These are phyloP conservation scores for Schrankia costaestrigalis DNA, from an alignment of 2,888 invertebrate species.

Conservation along the genomic window DNA sequence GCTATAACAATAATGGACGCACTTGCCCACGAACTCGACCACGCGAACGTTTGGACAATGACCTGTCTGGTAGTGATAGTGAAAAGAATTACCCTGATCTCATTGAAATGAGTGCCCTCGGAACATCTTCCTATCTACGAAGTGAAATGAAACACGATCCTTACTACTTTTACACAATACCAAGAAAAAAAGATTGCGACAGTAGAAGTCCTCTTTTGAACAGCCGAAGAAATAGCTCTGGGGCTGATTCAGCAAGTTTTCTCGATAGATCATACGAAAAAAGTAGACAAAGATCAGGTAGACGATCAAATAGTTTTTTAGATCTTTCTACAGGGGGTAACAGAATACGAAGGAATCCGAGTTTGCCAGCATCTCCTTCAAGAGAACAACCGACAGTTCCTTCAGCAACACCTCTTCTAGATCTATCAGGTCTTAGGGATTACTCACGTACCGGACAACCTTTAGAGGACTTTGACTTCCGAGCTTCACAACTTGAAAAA, in stretches of 20 bases:
- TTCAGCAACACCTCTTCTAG: conserved; percentile 82
- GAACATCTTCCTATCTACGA: conserved; percentile 62
- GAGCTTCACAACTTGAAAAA: conserved; percentile 88
- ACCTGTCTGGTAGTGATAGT: conserved; percentile 73
- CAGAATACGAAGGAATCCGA: conserved; percentile 74
- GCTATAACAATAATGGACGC: conserved; percentile 67
- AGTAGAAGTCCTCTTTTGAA: conserved; percentile 88
- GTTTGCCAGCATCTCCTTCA: conserved; percentile 84
- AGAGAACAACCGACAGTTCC: conserved; percentile 67
- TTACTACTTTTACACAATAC: conserved; percentile 85
- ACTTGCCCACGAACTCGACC: conserved; percentile 60
- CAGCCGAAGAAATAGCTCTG: conserved; percentile 87
- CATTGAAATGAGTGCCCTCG: conserved; percentile 75
- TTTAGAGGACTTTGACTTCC: conserved; percentile 85
- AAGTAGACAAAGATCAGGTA: conserved; percentile 58
- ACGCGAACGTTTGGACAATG: conserved; percentile 70
- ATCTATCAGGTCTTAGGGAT: conserved; percentile 79
- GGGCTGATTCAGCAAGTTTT: conserved; percentile 82
- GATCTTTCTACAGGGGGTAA: conserved; percentile 81
- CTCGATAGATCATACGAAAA: conserved; percentile 63
- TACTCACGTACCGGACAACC: conserved; percentile 68
- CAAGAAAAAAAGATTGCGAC: conserved; percentile 81
- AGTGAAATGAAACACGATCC: conserved; percentile 67
- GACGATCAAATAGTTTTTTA: conserved; percentile 85
- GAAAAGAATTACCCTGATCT: conserved; percentile 81